phyloP scores from a whole-genome alignment of 2,888 invertebrate species.

The Schizotus pectinicornis region DNA sequence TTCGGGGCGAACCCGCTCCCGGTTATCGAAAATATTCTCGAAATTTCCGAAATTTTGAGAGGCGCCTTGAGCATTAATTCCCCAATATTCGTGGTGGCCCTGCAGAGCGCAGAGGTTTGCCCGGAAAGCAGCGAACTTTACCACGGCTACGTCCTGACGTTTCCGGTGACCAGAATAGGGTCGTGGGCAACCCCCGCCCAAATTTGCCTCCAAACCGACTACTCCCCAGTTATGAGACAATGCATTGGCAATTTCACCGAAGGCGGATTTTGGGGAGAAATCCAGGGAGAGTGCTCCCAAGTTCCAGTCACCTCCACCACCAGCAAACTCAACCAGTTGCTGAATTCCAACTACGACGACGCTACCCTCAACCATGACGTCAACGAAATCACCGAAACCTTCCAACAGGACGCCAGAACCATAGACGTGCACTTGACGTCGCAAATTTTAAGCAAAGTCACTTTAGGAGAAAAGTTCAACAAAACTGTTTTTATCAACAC shows the following conservation, averaged over 20 bases:
- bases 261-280: slow-evolving; percentile 3
- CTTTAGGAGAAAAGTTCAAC: not conserved
- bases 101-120: not conserved
- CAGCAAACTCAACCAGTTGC: not conserved
- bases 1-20: no score
- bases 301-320: not conserved
- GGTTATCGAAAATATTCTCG: no score
- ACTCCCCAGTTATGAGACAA: slow-evolving; percentile 2
- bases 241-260: not conserved
- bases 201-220: slow-evolving; percentile 5
- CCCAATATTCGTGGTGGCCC: no score
- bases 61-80: no score
- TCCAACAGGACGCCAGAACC: not conserved
- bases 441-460: slow-evolving; percentile 5
- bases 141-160: not conserved
- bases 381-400: not conserved
- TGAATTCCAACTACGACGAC: not conserved
- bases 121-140: not conserved
- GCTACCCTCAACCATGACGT: not conserved
- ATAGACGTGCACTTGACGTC: slow-evolving; percentile 6
- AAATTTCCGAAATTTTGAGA: no score
- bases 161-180: slow-evolving; percentile 1
- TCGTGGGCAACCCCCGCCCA: not conserved
- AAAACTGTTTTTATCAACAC: not conserved
- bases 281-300: not conserved